These are phyloP conservation scores for Platycercus adscitus DNA, from an alignment of 2,113 vertebrate genomes.

Conservation along the genomic window DNA sequence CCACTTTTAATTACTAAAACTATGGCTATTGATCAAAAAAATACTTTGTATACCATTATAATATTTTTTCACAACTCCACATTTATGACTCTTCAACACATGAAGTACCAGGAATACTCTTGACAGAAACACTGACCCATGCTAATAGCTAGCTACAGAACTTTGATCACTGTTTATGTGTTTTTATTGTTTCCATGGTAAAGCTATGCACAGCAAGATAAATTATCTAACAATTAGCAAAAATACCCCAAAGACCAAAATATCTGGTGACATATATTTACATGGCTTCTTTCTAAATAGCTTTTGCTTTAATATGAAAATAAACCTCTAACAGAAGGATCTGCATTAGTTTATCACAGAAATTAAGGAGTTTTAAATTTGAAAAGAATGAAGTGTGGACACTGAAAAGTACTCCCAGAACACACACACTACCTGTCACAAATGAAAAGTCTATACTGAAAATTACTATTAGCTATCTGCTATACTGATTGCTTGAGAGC, in stretches of 20 bases:
- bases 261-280: not conserved
- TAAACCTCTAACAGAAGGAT: not conserved
- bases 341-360: not conserved
- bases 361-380: not conserved
- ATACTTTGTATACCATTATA: not conserved
- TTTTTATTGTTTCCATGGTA: not conserved
- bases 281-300: not conserved
- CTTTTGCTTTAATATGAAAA: not conserved
- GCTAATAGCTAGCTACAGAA: not conserved
- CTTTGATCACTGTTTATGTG: not conserved
- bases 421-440: not conserved
- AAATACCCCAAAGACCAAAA: not conserved
- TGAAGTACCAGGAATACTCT: not conserved
- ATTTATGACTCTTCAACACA: not conserved
- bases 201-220: not conserved
- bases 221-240: not conserved
- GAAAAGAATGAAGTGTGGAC: not conserved
- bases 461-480: not conserved
- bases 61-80: not conserved
- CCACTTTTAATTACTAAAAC: not conserved
- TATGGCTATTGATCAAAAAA: not conserved
- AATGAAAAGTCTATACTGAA: not conserved
- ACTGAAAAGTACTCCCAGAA: not conserved
- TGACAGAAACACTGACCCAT: not conserved
- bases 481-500: not conserved